Conservation (phyloP, 2,797 vertebrate species). For the Aviceda leuphotes region DNA sequence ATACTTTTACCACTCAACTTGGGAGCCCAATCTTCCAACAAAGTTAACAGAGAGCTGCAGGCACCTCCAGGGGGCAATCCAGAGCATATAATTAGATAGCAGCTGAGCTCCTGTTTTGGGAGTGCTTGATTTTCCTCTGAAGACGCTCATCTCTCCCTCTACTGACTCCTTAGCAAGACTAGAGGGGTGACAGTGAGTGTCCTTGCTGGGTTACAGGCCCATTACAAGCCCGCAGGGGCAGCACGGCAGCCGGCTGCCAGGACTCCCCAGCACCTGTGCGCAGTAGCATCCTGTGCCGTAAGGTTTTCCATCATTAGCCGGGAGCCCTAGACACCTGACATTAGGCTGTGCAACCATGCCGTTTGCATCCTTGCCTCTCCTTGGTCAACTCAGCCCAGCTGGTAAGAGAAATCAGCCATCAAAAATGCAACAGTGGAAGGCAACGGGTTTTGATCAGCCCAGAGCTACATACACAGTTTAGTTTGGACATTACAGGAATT, state of each 20-base stretch:
- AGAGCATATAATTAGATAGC: not conserved
- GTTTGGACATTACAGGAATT: not conserved
- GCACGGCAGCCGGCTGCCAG: not conserved
- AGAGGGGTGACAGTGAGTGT: not conserved
- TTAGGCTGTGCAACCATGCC: not conserved
- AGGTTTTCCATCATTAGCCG: not conserved
- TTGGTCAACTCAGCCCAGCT: not conserved
- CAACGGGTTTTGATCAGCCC: not conserved
- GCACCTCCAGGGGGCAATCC: conserved; percentile 28
- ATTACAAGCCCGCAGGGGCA: not conserved
- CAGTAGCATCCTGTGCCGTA: not conserved
- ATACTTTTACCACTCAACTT: not conserved
- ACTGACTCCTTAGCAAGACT: not conserved
- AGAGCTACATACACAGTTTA: not conserved
- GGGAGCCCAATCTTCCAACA: not conserved
- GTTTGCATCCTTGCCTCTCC: not conserved
- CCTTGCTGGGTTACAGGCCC: not conserved
- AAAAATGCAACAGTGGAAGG: not conserved
- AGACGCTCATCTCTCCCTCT: not conserved
- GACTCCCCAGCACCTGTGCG: not conserved
- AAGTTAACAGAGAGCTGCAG: not conserved
- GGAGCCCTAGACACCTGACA: not conserved
- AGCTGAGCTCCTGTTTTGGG: not conserved
- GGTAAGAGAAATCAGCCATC: not conserved
- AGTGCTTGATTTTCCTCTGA: not conserved